phyloP scores from a whole-genome alignment of 2,113 vertebrate genomes.

The Pedionomus torquatus region DNA sequence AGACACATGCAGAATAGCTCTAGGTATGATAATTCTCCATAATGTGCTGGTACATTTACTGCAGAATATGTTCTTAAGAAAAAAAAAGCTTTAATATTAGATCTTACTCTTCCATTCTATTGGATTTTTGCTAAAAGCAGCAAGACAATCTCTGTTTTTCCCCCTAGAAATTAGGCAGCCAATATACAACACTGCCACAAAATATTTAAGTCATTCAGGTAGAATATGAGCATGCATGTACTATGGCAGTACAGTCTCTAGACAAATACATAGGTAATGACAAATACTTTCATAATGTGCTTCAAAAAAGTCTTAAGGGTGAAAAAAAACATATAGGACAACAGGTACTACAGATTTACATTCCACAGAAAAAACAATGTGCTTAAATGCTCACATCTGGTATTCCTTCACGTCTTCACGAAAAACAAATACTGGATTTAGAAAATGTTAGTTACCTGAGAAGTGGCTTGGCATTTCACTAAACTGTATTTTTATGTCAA shows the following conservation, averaged over 20 bases:
- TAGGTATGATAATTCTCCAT: background rate
- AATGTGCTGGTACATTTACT: conserved; percentile 22
- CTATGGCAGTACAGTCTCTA: background rate
- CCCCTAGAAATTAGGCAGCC: background rate
- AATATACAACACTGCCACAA: background rate
- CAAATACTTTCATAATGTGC: background rate
- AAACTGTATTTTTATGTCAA: background rate
- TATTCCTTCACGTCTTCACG: background rate
- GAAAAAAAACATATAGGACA: background rate
- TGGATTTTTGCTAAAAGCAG: conserved; percentile 35
- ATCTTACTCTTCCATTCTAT: background rate
- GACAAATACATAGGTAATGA: background rate
- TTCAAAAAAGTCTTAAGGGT: background rate
- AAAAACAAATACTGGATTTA: conserved; percentile 51
- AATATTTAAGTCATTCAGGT: background rate
- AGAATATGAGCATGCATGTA: background rate
- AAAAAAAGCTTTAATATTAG: background rate
- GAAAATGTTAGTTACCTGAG: background rate
- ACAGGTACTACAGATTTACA: background rate
- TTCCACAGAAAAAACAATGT: background rate
- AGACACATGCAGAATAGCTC: background rate
- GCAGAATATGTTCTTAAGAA: background rate
- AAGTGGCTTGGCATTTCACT: conserved; percentile 44
- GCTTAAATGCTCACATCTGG: background rate
- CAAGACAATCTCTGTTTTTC: background rate